Base-by-base conservation (phyloP, 2,888 invertebrate species). In the Drosophila eohydei region DNA sequence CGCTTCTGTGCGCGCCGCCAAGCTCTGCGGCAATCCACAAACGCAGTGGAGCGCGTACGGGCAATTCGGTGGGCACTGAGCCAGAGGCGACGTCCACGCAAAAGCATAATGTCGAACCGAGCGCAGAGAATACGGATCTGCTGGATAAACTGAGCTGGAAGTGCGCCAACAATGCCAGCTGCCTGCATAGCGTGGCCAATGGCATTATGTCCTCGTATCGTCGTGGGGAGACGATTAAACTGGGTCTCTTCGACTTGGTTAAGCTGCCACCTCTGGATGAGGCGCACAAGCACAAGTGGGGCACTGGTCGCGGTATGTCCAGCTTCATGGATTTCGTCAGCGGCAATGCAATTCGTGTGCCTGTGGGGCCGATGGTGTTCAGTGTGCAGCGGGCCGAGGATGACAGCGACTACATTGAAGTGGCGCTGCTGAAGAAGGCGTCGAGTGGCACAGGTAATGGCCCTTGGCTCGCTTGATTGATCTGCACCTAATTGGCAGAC, bases 161-260 rank as follows among this genome's bases (percentile, higher is more conserved):
- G 81, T 95, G 95, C 92, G 94, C 94, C 91, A 95, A 95, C 84
- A 95, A 95, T 91, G 94, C 95, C 38, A 94, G 94, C 71, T 95
- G 95, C 81, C 93, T 95, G 41, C 93, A 94, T 63, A 82, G 92
- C 40, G 91, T 95, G 86, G 93, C 94, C 26, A 93, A 91, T 70
- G 93, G 94, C 74, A 92, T 95, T 56, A 90, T 94, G 65, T 93
- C 92, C 79, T 94, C 94, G 79, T 93, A 95, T 69, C 92, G 93
- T 59, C 93, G 94, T 59, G 93, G 94, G 80, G 94, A 94, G 81
- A 93, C 94, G 58, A 93, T 95, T 68, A 93, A 93, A 80, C 94
- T 95, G 88, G 94, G 95, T 65, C 86, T 94, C 74, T 91, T 95
- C 71, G 94, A 94, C 78, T 93, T 95, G 74, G 94, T 95, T 73